phyloP scores from a whole-genome alignment of 2,113 vertebrate species.

The Tamias sibiricus region DNA sequence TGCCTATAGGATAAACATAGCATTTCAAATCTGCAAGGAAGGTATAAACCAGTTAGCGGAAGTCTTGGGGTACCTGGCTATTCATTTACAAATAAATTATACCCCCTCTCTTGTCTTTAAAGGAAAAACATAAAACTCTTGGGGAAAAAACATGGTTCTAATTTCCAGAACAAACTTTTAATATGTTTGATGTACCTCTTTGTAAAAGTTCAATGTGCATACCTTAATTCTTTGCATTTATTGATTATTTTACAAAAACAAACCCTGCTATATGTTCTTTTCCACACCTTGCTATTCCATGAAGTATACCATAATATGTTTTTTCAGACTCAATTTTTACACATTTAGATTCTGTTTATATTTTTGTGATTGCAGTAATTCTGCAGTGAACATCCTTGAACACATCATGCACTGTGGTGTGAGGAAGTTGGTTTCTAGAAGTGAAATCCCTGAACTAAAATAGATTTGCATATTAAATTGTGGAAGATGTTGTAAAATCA shows the following conservation, averaged over 20 bases:
- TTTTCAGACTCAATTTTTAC: neutral
- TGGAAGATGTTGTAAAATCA: neutral
- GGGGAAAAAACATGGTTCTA: neutral
- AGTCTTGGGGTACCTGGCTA: neutral
- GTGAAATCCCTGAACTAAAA: neutral
- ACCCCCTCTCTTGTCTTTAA: neutral
- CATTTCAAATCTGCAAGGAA: neutral
- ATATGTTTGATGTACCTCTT: neutral
- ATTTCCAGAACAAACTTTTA: neutral
- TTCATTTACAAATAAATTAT: constrained; percentile 26
- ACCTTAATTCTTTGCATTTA: neutral
- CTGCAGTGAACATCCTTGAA: neutral
- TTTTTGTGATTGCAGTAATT: neutral
- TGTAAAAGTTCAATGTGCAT: neutral
- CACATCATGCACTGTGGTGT: neutral
- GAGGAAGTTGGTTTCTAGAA: neutral
- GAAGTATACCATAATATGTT: neutral
- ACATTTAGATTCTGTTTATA: neutral
- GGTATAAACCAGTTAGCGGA: neutral
- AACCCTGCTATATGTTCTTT: neutral
- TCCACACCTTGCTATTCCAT: neutral
- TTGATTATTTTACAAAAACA: neutral
- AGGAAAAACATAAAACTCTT: neutral
- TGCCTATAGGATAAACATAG: neutral
- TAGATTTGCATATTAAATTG: neutral